phyloP scores from a whole-genome alignment of 2,888 invertebrate genomes.

The Leucophenga maculata region DNA sequence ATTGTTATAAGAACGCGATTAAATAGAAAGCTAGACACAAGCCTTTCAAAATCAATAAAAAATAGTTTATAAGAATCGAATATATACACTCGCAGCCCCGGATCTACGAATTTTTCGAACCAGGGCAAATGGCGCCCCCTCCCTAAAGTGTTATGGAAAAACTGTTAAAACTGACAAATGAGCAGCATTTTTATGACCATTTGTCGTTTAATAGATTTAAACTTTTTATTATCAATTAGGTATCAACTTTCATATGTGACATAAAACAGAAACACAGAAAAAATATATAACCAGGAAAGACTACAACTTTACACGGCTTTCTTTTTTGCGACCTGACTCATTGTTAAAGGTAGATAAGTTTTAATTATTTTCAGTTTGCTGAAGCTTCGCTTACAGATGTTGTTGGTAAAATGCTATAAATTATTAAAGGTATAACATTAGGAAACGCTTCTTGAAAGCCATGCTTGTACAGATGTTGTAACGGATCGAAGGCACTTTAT shows the following conservation, averaged over 20 bases:
- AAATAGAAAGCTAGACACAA: no score
- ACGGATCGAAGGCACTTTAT: not conserved
- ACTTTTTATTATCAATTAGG: not conserved
- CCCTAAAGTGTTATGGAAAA: not conserved
- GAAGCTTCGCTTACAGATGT: constrained; percentile 18
- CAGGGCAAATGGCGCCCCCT: not conserved
- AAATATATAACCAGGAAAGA: not conserved
- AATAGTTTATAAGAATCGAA: no score
- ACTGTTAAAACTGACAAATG: not conserved
- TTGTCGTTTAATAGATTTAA: not conserved
- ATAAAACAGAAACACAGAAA: no score
- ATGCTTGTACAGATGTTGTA: constrained; percentile 6
- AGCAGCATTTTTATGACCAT: no score
- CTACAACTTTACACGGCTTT: not conserved
- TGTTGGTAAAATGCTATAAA: not conserved
- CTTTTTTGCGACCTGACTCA: constrained; percentile 1
- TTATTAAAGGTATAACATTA: no score
- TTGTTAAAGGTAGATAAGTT: constrained; percentile 4
- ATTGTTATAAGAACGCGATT: no score
- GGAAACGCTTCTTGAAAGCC: not conserved
- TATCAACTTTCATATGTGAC: not conserved
- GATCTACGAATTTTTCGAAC: not conserved
- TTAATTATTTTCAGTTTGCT: constrained; percentile 17
- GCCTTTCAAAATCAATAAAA: no score
- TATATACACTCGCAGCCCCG: no score